Percentiles rank a stretch among this genome's conserved stretches.
phyloP scores from a whole-genome alignment of 2,888 invertebrate genomes.

The Acholoe squamosa region DNA sequence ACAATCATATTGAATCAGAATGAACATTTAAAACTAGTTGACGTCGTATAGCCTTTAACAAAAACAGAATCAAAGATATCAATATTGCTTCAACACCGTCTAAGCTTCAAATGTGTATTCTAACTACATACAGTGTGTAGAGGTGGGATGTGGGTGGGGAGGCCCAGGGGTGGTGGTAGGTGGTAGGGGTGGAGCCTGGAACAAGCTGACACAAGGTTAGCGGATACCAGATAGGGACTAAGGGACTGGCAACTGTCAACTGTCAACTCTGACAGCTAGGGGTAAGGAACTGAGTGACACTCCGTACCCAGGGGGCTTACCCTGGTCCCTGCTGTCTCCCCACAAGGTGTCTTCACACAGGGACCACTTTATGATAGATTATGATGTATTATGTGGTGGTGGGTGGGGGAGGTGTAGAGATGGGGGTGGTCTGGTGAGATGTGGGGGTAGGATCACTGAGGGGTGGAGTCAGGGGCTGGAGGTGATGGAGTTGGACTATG shows the following conservation, averaged over 20 bases:
- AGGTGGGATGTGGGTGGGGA: slow-evolving; percentile 1
- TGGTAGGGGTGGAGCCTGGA: slow-evolving; percentile 15
- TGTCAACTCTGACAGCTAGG: background rate
- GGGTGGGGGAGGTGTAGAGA: background rate
- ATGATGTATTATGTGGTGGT: background rate
- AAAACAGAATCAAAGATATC: too few relatives aligned
- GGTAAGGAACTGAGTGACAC: background rate
- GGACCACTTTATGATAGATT: too few relatives aligned
- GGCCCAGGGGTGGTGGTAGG: background rate
- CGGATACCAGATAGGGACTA: background rate
- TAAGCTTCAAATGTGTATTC: too few relatives aligned
- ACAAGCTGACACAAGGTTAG: slow-evolving; percentile 9
- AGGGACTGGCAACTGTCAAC: background rate
- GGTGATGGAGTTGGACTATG: background rate
- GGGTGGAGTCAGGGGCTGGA: background rate
- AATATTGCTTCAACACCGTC: too few relatives aligned
- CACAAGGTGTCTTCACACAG: too few relatives aligned
- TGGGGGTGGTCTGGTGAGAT: background rate
- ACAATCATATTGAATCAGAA: too few relatives aligned
- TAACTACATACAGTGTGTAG: too few relatives aligned
- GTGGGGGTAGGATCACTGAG: background rate
- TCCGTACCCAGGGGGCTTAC: background rate
- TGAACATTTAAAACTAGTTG: too few relatives aligned
- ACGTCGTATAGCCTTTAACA: too few relatives aligned
- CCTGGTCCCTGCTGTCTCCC: too few relatives aligned